Evolutionary conservation across 2,113 vertebrate genomes (phyloP), one percentile per base, ranked within the genome.

Genomic region (Cavia aperea): DNA sequence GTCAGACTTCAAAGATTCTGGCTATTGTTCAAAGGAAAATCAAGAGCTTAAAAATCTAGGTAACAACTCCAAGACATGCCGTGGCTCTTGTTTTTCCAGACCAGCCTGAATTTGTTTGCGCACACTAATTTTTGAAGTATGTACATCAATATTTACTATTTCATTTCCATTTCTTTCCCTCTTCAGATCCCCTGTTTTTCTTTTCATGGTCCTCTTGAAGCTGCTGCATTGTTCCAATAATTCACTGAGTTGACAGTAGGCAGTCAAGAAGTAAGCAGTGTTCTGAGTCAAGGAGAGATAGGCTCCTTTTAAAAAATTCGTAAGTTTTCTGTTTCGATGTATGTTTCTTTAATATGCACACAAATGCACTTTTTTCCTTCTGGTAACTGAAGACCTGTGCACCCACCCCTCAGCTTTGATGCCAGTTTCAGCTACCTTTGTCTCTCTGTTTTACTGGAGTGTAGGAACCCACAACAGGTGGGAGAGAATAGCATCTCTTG

Each of bases 151-250:
- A 6, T 60, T 91, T 90, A 58, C 68, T 78, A 63, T 68, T 96
- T 92, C 62, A 81, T 88, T 96, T 94, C 72, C 62, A 82, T 62
- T 5, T 73, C 19, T 12, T 81, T 73, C 51, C 29, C 39, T 23
- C 58, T 56, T 31, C 15, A 88, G 9, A 12, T 62, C 15, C 15
- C 23, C 0, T 65, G 9, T 78, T 88, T 79, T 60, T 60, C 82
- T 86, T 93, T 96, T 86, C 54, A 62, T 70, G 72, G 68, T 86
- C 68, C 70, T 89, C 72, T 49, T 70, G 60, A 86, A 81, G 49
- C n/a, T n/a, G n/a, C 63, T 31, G 4, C 63, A 83, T 82, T 5
- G 78, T 89, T 92, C 77, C 49, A 85, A 83, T 1, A 5, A 65
- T 19, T 84, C 66, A 18, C 75, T 18, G 39, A 56, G 11, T 23